Evolutionary conservation across 2,888 invertebrate genomes (phyloP).

Genomic region (Tipula lateralis): DNA sequence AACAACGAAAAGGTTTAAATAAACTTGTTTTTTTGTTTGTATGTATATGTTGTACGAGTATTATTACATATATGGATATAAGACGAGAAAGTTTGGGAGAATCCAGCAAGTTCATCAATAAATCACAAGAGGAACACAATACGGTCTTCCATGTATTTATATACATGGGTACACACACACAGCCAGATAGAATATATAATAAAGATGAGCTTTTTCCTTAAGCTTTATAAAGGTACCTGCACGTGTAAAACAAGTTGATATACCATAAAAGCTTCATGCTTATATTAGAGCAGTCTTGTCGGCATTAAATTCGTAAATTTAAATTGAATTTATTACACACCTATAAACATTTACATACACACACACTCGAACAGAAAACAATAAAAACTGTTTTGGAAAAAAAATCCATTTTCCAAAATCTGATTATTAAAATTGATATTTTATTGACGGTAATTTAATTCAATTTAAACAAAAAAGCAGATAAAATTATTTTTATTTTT

Average conservation of each 20-base stretch:
- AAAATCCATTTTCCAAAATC: not conserved
- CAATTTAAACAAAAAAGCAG: not conserved
- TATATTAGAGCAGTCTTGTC: not conserved
- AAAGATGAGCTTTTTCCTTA: not conserved
- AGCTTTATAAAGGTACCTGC: no score
- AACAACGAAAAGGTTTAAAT: not conserved
- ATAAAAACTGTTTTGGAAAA: not conserved
- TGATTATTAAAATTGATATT: constrained; percentile 24
- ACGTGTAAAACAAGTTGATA: not conserved
- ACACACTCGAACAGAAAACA: not conserved
- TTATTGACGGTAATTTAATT: constrained; percentile 9
- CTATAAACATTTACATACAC: not conserved
- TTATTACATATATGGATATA: not conserved
- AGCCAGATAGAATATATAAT: not conserved
- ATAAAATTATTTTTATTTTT: not conserved
- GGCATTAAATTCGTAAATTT: not conserved
- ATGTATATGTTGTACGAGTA: not conserved
- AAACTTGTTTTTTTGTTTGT: not conserved
- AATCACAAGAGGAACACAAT: not conserved
- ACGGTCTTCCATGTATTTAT: not conserved
- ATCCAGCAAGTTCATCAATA: not conserved
- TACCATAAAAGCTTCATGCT: not conserved
- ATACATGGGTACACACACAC: not conserved
- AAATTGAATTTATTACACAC: not conserved
- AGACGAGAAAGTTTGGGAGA: not conserved